These are phyloP conservation scores for Bujurquina vittata DNA, from an alignment of 2,113 vertebrate genomes.

Conservation along the genomic window DNA sequence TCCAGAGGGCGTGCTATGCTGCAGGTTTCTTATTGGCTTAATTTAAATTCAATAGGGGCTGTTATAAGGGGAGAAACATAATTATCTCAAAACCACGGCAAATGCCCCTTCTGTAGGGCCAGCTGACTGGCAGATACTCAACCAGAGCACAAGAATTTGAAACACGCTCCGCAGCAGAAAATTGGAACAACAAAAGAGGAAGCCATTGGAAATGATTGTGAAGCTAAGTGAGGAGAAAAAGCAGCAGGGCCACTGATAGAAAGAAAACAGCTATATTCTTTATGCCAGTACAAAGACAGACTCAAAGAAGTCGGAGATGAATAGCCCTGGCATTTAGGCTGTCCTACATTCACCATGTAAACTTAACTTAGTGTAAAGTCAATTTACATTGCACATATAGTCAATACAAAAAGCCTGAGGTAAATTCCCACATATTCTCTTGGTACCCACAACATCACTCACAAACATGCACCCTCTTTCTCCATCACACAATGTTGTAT, in stretches of 20 bases:
- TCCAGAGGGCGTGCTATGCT: slow-evolving; percentile 31
- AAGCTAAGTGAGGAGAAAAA: background rate
- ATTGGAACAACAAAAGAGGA: slow-evolving; percentile 20
- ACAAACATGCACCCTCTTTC: background rate
- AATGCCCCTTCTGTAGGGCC: slow-evolving; percentile 38
- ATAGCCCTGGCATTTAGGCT: background rate
- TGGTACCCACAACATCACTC: background rate
- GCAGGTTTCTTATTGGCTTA: slow-evolving; percentile 55
- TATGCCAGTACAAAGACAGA: background rate
- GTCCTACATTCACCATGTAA: background rate
- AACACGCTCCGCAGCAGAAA: slow-evolving; percentile 7
- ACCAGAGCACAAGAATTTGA: slow-evolving; percentile 19
- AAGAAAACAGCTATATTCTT: background rate
- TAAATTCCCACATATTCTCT: background rate
- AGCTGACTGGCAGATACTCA: slow-evolving; percentile 18
- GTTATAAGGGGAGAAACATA: slow-evolving; percentile 56
- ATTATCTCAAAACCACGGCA: slow-evolving; percentile 63
- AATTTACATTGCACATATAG: background rate
- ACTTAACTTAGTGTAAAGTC: background rate
- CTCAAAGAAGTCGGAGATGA: background rate
- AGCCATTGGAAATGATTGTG: background rate
- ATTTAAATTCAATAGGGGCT: slow-evolving; percentile 67
- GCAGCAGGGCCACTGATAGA: background rate
- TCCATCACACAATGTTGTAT: background rate
- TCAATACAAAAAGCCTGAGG: background rate